A percentile compares a stretch with the other conserved stretches of the same genome.
Conservation (phyloP, 2,888 invertebrate genomes). For the Petrolisthes cinctipes region DNA sequence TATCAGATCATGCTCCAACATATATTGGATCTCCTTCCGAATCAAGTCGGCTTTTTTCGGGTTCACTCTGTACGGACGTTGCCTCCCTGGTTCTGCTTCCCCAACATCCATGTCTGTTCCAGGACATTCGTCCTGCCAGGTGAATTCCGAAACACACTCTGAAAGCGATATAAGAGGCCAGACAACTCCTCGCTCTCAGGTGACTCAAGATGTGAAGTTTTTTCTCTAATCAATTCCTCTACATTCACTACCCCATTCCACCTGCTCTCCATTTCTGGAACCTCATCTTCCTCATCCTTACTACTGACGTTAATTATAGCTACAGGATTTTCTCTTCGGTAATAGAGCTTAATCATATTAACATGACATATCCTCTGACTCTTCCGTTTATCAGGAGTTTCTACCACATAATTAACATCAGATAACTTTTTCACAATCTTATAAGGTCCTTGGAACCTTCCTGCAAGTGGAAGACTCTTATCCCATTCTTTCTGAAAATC, state of each 20-base stretch:
- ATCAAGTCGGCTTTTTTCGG: background rate
- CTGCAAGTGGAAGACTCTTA: no score
- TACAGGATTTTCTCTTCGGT: background rate
- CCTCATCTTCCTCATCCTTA: background rate
- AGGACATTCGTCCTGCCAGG: background rate
- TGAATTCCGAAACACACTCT: background rate
- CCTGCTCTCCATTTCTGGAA: background rate
- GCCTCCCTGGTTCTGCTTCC: background rate
- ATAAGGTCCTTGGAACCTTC: background rate
- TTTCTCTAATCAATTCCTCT: background rate
- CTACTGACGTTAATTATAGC: background rate
- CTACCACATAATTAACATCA: background rate
- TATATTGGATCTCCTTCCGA: no score
- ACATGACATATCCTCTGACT: background rate
- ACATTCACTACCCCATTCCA: background rate
- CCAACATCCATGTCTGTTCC: slow-evolving; percentile 11
- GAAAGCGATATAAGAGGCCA: background rate
- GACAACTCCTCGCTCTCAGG: background rate
- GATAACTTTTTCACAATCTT: background rate
- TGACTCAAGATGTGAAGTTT: background rate
- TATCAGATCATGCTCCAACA: no score
- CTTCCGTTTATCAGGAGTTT: background rate
- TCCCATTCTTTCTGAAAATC: no score
- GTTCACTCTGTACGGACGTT: background rate
- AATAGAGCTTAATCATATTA: background rate